Evolutionary conservation across 2,113 vertebrate genomes (phyloP).

Genomic region (Vimba vimba): DNA sequence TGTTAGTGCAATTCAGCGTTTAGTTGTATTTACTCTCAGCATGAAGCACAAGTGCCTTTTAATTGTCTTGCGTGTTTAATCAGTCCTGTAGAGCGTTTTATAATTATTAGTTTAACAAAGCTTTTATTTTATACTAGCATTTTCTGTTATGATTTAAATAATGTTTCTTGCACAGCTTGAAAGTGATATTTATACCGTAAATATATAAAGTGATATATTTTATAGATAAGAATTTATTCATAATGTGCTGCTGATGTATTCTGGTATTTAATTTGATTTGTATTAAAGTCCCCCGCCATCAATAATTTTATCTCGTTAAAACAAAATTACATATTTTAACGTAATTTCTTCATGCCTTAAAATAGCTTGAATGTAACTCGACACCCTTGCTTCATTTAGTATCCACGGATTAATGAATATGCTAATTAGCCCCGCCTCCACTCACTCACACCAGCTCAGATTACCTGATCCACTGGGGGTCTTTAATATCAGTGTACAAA

Average conservation of each 20-base stretch:
- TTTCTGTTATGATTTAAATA: slow-evolving; percentile 8
- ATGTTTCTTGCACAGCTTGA: neutral
- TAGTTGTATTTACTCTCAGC: neutral
- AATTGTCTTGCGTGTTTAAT: neutral
- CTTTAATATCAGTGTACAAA: neutral
- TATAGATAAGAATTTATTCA: neutral
- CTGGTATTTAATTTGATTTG: neutral
- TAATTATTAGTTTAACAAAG: neutral
- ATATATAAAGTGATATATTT: neutral
- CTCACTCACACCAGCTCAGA: no score
- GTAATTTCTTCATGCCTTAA: no score
- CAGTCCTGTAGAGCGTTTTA: slow-evolving; percentile 16
- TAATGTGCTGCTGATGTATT: slow-evolving; percentile 7
- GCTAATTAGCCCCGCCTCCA: no score
- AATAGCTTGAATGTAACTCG: no score
- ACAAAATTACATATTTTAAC: no score
- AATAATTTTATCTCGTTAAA: no score
- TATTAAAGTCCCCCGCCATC: no score
- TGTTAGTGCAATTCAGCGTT: slow-evolving; percentile 18
- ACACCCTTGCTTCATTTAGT: no score
- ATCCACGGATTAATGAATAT: no score
- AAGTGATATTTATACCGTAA: neutral
- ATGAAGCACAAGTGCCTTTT: slow-evolving; percentile 53
- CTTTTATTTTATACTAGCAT: neutral
- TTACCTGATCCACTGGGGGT: no score